phyloP scores from a whole-genome alignment of 2,113 vertebrate genomes.

The Centropus bengalensis region DNA sequence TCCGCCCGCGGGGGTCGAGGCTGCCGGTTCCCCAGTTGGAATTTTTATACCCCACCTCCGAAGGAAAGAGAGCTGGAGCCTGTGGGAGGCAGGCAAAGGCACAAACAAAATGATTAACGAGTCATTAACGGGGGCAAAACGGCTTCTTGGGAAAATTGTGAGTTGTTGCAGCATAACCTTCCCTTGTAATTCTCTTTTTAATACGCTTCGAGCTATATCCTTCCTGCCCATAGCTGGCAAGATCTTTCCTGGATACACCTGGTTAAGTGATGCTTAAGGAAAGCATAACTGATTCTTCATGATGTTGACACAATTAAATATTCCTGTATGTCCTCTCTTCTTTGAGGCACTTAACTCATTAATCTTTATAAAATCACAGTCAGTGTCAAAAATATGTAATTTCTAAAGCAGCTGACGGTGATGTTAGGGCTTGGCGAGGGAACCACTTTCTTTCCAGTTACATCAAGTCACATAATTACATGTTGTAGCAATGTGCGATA shows the following conservation, averaged over 20 bases:
- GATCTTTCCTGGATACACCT: neutral
- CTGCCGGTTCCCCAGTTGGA: too few species aligned
- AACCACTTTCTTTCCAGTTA: neutral
- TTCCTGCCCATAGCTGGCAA: neutral
- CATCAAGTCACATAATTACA: neutral
- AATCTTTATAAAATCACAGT: neutral
- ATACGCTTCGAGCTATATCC: neutral
- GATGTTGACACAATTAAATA: neutral
- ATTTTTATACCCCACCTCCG: rapidly evolving
- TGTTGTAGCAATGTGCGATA: neutral
- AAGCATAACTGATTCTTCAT: neutral
- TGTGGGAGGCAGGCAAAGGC: neutral
- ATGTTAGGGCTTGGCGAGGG: rapidly evolving
- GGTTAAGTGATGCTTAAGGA: neutral
- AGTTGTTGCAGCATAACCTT: neutral
- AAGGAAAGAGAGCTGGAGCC: neutral
- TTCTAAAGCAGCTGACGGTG: neutral
- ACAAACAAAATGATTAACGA: neutral
- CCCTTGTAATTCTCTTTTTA: neutral
- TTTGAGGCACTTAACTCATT: neutral
- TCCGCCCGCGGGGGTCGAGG: neutral
- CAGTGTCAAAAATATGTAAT: neutral
- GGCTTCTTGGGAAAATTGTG: neutral
- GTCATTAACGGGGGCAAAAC: neutral
- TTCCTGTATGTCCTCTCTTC: neutral